Evolutionary conservation across 2,113 vertebrate species (phyloP), one percentile per base, ranked within the genome.

Genomic region (Murina feae): DNA sequence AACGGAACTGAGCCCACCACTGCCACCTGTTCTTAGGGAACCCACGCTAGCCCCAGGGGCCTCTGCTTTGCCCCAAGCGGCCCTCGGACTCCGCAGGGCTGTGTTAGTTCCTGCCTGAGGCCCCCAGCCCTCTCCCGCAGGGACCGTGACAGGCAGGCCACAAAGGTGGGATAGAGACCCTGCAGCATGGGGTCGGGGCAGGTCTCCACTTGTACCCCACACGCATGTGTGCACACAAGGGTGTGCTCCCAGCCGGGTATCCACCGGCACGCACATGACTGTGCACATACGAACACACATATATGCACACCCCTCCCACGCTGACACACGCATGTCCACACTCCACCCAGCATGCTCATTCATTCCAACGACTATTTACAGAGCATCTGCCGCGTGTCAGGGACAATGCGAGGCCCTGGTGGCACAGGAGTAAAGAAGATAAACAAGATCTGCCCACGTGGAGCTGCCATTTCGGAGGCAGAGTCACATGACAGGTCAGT

Each of bases 141-240:
- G 28, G 32, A 71, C 51, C 9, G 21, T 37, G 51, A 21, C 8
- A 35, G 93, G 47, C n/a, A 42, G 35, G 74, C 66, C 47, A 42
- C 47, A 55, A n/a, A 12, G 49, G 32, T 23, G 3, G 20, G 17
- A 3, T 1, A 13, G 7, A 44, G 32, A 53, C 4, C 14, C 20
- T 39, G 42, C 35, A 35, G 78, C 55, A 17, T 6, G n/a, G 44
- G 74, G 53, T 13, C 14, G 7, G 37, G 35, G 53, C 74, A 20
- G 1, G 35, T 12, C 49, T 84, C 83, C 60, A 58, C 25, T 23
- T 53, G 18, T 3, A 25, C 3, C 55, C 55, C 30, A 13, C 37
- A 53, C 8, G 10, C 37, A 55, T 0, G 9, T 9, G 23, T 11
- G 35, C 3, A 3, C 10, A 4, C 25, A 35, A 8, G 42, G 79